Evolutionary conservation across 2,113 vertebrate genomes (phyloP), one percentile per base, ranked within the genome.

Genomic region (Pelobates fuscus): DNA sequence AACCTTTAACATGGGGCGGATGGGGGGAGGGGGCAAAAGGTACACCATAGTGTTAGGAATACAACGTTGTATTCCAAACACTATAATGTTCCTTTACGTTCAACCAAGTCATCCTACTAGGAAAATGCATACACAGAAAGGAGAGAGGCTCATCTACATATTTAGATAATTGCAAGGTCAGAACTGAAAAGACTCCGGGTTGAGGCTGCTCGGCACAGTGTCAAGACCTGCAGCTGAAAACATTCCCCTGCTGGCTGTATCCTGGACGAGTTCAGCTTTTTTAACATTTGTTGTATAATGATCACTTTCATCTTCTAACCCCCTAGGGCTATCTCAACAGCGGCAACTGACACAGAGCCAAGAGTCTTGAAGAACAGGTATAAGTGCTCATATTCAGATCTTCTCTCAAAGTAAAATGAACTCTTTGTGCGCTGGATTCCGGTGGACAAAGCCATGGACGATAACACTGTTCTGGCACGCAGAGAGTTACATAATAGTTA

Each of bases 91-190:
- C n/a, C n/a, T n/a, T n/a, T n/a, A n/a, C n/a, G n/a, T n/a, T n/a
- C n/a, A n/a, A n/a, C n/a, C n/a, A n/a, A n/a, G n/a, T n/a, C n/a
- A n/a, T n/a, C n/a, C n/a, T n/a, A n/a, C n/a, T n/a, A n/a, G n/a
- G 32, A 5, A 37, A 37, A 10, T 10, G 44, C 54, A 68, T 37
- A 61, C 72, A 66, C 54, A 55, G 55, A 74, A 67, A 32, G 59
- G 20, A 68, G 2, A 27, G 20, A 61, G 54, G 14, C 73, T 68
- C 65, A 77, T 68, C 65, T 77, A 52, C 73, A 77, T 61, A 68
- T 43, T 52, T 46, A 32, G 64, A 77, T 77, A 77, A 77, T 77
- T 77, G 41, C 64, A 77, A 77, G 65, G 73, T 77, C 65, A 68
- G 57, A 52, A 18, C 26, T 68, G 64, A 68, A 68, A 77, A 32